phyloP scores from a whole-genome alignment of 2,888 invertebrate genomes.

The Selenia dentaria region DNA sequence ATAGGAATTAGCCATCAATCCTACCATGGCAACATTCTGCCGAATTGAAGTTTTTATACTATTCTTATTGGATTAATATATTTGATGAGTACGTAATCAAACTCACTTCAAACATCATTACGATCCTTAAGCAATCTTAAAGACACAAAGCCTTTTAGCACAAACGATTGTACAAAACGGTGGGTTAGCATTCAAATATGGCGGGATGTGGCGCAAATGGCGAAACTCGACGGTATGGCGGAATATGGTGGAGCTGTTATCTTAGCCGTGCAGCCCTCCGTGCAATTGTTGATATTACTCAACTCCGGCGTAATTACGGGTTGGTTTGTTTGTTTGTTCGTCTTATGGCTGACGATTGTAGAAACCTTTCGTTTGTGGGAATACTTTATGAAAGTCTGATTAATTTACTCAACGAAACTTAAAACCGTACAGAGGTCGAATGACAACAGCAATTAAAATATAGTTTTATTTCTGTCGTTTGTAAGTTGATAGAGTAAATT shows the following conservation, averaged over 20 bases:
- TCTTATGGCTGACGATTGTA: not conserved
- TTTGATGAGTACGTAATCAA: no score
- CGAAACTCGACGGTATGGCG: slow-evolving; percentile 1
- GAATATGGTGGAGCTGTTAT: slow-evolving; percentile 12
- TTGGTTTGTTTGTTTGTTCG: slow-evolving; percentile 11
- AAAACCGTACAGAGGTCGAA: no score
- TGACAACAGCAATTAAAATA: no score
- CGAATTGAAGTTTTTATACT: no score
- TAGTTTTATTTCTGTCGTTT: no score
- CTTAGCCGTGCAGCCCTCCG: slow-evolving; percentile 17
- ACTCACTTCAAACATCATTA: no score
- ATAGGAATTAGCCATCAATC: no score
- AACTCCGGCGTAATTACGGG: slow-evolving; percentile 11
- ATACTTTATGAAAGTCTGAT: not conserved
- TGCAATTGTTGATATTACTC: slow-evolving; percentile 19
- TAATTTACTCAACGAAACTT: no score
- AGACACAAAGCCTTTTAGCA: slow-evolving; percentile 13
- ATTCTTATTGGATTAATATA: no score
- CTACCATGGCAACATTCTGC: no score
- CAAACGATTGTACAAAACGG: slow-evolving; percentile 8
- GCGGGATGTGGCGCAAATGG: slow-evolving; percentile 6
- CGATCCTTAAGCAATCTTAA: slow-evolving; percentile 3
- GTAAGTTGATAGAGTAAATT: no score
- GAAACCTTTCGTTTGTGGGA: not conserved
- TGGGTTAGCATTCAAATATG: slow-evolving; percentile 13